phyloP scores from a whole-genome alignment of 2,888 invertebrate genomes.

The Pogonocherus hispidulus region DNA sequence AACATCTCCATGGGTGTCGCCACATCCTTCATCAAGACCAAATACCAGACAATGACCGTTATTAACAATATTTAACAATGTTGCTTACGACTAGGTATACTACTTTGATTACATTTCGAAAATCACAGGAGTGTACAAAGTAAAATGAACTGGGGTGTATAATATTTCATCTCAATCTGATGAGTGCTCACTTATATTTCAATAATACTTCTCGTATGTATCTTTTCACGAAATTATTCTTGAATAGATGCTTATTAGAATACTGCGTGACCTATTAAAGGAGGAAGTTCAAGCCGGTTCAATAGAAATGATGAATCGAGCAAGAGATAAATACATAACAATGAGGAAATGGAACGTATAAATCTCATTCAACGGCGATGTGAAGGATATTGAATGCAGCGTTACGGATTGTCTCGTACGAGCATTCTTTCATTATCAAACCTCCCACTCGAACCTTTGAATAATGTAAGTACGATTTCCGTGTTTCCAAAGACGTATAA shows the following conservation, averaged over 20 bases:
- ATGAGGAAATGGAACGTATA: slow-evolving; percentile 27
- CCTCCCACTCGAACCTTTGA: neutral
- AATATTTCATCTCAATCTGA: no score
- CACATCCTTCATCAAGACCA: no score
- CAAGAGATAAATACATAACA: slow-evolving; percentile 22
- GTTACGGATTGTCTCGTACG: neutral
- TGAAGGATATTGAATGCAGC: slow-evolving; percentile 12
- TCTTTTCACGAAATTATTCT: neutral
- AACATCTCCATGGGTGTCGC: no score
- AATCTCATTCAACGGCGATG: slow-evolving; percentile 11
- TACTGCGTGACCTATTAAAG: slow-evolving; percentile 26
- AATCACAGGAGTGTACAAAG: no score
- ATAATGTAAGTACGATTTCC: neutral
- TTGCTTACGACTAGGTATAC: no score
- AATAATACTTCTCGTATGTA: no score
- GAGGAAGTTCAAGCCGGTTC: slow-evolving; percentile 28
- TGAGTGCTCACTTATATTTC: no score
- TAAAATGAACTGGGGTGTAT: no score
- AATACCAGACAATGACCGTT: no score
- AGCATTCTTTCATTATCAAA: neutral
- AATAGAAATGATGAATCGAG: slow-evolving; percentile 26
- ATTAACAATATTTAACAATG: no score
- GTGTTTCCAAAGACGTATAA: neutral
- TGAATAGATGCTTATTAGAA: neutral
- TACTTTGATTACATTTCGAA: no score